A percentile compares a stretch with the other conserved stretches of the same genome.
Evolutionary conservation across 1,140 invertebrate genomes (phyloP).

Genomic region (Pomacea maculata): DNA sequence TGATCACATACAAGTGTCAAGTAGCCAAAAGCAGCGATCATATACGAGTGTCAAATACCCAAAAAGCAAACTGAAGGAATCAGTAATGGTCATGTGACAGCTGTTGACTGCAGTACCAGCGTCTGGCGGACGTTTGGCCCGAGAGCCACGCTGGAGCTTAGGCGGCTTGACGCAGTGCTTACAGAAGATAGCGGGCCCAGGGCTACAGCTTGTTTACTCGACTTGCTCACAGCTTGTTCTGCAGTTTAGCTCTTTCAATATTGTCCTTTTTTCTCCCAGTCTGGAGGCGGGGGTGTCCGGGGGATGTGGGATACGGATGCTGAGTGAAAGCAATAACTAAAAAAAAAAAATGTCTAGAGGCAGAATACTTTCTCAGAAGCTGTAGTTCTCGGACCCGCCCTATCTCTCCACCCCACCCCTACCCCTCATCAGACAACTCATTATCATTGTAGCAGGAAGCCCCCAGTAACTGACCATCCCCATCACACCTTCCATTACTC

Average conservation of each 20-base stretch:
- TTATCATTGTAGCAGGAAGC: no score
- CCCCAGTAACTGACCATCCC: no score
- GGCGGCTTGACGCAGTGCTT: not conserved
- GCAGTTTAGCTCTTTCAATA: slow-evolving; percentile 13
- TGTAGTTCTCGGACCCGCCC: not conserved
- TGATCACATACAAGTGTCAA: no score
- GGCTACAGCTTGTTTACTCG: not conserved
- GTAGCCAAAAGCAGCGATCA: no score
- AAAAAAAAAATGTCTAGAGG: not conserved
- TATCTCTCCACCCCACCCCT: not conserved
- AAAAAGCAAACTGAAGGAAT: no score
- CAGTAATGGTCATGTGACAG: no score
- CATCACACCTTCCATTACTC: no score
- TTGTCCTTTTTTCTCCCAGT: not conserved
- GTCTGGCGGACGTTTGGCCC: not conserved
- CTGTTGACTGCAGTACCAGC: no score
- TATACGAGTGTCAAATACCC: no score
- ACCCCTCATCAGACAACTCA: not conserved
- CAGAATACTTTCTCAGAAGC: not conserved
- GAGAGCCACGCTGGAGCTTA: not conserved
- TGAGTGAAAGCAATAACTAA: not conserved
- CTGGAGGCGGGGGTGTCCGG: not conserved
- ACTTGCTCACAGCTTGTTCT: not conserved
- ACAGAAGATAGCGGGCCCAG: not conserved
- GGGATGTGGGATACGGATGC: not conserved